A percentile compares a stretch with the other conserved stretches of the same genome.
phyloP scores from a whole-genome alignment of 2,113 vertebrate genomes.

The Formicarius rufipectus region DNA sequence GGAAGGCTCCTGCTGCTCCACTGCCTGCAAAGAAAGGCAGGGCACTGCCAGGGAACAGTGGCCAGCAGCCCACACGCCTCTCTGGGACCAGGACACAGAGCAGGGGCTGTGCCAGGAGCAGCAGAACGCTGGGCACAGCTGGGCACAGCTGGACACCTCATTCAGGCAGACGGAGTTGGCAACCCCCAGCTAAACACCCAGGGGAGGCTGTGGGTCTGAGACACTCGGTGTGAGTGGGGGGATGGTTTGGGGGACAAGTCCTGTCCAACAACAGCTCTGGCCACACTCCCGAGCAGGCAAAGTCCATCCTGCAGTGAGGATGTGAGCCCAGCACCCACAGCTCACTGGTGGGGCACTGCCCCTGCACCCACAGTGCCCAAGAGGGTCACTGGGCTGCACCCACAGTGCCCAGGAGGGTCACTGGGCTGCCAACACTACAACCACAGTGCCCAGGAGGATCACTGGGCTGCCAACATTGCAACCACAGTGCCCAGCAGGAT shows the following conservation, averaged over 20 bases:
- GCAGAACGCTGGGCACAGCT: neutral
- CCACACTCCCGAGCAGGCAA: neutral
- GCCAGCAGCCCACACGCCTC: neutral
- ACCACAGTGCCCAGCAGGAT: neutral
- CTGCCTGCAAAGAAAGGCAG: neutral
- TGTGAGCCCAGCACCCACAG: neutral
- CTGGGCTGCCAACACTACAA: neutral
- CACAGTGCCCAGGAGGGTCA: neutral
- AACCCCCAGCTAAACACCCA: neutral
- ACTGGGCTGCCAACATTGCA: neutral
- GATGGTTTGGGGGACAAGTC: neutral
- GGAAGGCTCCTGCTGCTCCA: neutral
- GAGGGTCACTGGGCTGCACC: neutral
- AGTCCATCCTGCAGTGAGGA: neutral
- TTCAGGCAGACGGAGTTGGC: neutral
- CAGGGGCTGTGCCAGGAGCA: neutral
- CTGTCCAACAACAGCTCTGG: slow-evolving; percentile 34
- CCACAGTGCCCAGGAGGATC: neutral
- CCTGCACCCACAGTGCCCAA: neutral
- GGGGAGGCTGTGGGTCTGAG: neutral
- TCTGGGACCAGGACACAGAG: fast-evolving
- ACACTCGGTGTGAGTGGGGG: neutral
- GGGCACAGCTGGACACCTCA: neutral
- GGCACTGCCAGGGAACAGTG: neutral
- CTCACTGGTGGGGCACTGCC: neutral